Base-by-base conservation (phyloP, 2,888 invertebrate genomes). In the Mellilla xanthometata region DNA sequence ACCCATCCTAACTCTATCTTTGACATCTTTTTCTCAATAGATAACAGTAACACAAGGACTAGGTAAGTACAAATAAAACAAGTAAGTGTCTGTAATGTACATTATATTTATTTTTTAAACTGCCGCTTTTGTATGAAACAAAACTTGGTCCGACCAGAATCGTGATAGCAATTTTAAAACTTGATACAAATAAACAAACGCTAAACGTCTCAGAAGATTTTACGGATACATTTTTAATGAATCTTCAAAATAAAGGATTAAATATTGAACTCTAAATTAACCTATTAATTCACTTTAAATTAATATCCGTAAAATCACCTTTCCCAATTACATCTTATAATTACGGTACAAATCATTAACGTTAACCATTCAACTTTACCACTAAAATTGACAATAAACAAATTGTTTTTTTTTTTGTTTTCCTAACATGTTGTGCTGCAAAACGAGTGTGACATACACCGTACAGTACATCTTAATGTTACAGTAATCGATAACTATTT, bases 361-460 rank as follows among this genome's bases (percentile, higher is more conserved):
- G 51, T 57, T 69, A 69, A 68, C 70, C 66, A 68, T 70, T 72
- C 72, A 76, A 79, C 65, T 57, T 76, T 85, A 84, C 62, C 62
- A 78, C 85, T 88, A 89, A 88, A 89, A 89, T 87, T 88, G 87
- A 87, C 84, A 76, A 76, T 77, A 86, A 88, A 83, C 76, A 76
- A 88, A 86, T 72, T 70, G 75, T 74, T 76, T 69, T 71, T 70
- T 72, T 76, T 68, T 71, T 73, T 28, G 11, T 11, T 8, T 24
- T 24, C 64, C 81, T 86, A 87, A 86, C 80, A 82, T 82, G 83
- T 88, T 89, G 89, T 88, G 89, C 88, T 81, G 77, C 81, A 88
- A 88, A 89, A 89, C 89, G 87, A 89, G 89, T 89, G 89, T 88
- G 84, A 77, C 69, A 59, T 77, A 84, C 82, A 86, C 82, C 78